These are phyloP conservation scores for Alosa sapidissima DNA, from an alignment of 2,797 vertebrate species.

Conservation along the genomic window DNA sequence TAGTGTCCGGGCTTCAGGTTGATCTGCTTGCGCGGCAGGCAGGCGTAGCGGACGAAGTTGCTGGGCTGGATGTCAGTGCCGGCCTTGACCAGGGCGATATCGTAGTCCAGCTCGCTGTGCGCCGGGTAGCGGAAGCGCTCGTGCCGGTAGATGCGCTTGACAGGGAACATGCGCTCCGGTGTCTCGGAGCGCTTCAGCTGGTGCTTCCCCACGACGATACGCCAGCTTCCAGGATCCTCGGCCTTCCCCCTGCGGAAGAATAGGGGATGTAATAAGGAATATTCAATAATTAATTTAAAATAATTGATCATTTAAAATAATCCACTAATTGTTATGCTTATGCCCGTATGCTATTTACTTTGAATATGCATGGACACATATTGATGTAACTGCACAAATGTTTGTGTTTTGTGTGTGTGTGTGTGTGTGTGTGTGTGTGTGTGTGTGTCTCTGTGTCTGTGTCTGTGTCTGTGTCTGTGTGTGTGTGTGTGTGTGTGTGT, in stretches of 20 bases:
- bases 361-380: background rate
- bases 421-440: background rate
- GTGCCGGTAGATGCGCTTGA: constrained; percentile 77
- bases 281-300: too few relatives aligned
- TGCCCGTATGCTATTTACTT: background rate
- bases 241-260: constrained; percentile 68
- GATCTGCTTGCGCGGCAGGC: constrained; percentile 77
- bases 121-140: constrained; percentile 74
- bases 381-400: background rate
- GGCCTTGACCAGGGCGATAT: constrained; percentile 77
- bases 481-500: too few relatives aligned
- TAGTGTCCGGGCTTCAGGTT: constrained; percentile 69
- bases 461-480: background rate
- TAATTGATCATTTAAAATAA: background rate
- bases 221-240: constrained; percentile 74
- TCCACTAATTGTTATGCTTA: background rate
- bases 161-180: constrained; percentile 66
- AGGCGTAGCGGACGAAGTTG: constrained; percentile 73
- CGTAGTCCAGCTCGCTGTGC: constrained; percentile 76
- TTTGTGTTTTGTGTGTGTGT: background rate
- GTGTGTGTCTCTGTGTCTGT: background rate
- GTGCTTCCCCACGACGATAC: constrained; percentile 80
- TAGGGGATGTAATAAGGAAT: background rate
- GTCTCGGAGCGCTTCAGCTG: constrained; percentile 72
- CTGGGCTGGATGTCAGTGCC: constrained; percentile 68